Evolutionary conservation across 2,888 invertebrate species (phyloP).

Genomic region (Eremobia ochroleuca): DNA sequence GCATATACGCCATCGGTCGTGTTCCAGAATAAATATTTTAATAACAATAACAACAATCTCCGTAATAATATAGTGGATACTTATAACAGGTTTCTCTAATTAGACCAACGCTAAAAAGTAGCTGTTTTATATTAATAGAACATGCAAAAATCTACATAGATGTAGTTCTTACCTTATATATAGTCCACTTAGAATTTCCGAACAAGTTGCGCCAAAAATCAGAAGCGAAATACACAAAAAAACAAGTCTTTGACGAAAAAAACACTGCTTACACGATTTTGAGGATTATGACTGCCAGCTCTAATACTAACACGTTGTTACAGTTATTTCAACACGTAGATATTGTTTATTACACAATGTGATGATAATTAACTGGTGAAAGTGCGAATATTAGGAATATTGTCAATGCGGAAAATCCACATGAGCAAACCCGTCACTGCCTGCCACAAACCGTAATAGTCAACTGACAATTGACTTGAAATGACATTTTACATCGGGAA

Average conservation of each 20-base stretch:
- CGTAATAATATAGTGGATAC: background rate
- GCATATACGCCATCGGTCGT: background rate
- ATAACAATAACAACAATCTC: slow-evolving; percentile 43
- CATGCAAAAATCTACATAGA: background rate
- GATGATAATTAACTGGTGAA: slow-evolving; percentile 76
- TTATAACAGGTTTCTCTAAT: slow-evolving; percentile 74
- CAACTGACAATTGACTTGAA: slow-evolving; percentile 86
- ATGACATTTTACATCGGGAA: slow-evolving; percentile 69
- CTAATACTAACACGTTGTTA: slow-evolving; percentile 40
- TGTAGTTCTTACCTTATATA: slow-evolving; percentile 79
- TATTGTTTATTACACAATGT: slow-evolving; percentile 73
- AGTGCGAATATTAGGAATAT: slow-evolving; percentile 79
- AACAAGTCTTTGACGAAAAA: slow-evolving; percentile 78
- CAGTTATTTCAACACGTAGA: slow-evolving; percentile 46
- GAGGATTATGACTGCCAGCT: slow-evolving; percentile 53
- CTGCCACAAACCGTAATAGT: slow-evolving; percentile 83
- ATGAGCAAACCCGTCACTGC: slow-evolving; percentile 65
- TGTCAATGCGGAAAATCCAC: slow-evolving; percentile 72
- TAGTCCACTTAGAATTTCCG: slow-evolving; percentile 70
- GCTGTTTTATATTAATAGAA: slow-evolving; percentile 5
- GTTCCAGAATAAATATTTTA: slow-evolving; percentile 16
- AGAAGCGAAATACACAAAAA: slow-evolving; percentile 79
- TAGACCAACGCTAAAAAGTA: slow-evolving; percentile 72
- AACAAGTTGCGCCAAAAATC: slow-evolving; percentile 78
- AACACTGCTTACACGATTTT: slow-evolving; percentile 74